A percentile compares a stretch with the other conserved stretches of the same genome.
Evolutionary conservation across 2,888 invertebrate genomes (phyloP).

Genomic region (Spisula solida): DNA sequence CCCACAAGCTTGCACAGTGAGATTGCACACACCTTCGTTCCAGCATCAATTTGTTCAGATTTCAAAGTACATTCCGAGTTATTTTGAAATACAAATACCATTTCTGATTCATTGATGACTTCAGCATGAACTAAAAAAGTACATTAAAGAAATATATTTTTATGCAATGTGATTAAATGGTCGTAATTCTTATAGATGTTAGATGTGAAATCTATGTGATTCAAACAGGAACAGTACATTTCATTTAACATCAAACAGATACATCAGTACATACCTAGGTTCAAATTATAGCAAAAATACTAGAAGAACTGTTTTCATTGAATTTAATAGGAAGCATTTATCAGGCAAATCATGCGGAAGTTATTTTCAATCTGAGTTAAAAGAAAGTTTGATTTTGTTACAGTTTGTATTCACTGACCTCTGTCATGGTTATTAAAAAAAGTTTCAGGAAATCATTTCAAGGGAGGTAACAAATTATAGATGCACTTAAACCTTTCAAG

Average conservation of each 20-base stretch:
- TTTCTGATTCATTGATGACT: not conserved
- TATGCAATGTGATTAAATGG: not conserved
- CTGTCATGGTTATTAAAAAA: too few species aligned
- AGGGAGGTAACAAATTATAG: too few species aligned
- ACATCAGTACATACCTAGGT: not conserved
- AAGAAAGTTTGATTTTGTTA: too few species aligned
- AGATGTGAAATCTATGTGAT: not conserved
- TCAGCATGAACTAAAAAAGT: not conserved
- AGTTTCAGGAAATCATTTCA: too few species aligned
- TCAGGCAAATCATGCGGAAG: not conserved
- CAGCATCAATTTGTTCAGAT: not conserved
- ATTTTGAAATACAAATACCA: slow-evolving; percentile 4
- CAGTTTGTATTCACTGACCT: too few species aligned
- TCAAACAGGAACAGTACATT: not conserved
- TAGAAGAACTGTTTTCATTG: not conserved
- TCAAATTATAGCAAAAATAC: not conserved
- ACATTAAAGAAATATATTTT: not conserved
- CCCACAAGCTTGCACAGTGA: not conserved
- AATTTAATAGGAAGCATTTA: not conserved
- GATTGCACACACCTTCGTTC: not conserved
- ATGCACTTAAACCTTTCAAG: too few species aligned
- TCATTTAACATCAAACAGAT: not conserved
- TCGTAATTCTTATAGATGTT: not conserved
- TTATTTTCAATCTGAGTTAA: not conserved
- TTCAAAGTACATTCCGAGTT: not conserved